Conservation (phyloP, 2,113 vertebrate species). For the Megalops atlanticus region DNA sequence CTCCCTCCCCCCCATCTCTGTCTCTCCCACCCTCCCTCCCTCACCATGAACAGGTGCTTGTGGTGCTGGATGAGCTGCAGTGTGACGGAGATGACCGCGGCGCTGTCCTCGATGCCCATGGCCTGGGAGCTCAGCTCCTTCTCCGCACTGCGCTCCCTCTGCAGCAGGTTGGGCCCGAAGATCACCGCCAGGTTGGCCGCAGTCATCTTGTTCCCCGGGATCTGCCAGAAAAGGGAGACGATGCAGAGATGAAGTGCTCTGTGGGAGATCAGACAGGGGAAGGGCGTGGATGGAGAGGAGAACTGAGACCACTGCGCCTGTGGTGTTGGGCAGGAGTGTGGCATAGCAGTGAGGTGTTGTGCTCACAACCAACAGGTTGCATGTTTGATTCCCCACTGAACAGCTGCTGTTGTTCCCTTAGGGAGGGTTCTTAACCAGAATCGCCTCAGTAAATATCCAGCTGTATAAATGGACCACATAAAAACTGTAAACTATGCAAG, state of each 20-base stretch:
- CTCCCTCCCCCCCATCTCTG: not conserved
- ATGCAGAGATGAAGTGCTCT: not conserved
- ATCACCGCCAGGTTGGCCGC: slow-evolving; percentile 85
- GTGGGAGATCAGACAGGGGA: not conserved
- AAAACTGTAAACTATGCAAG: too few species aligned
- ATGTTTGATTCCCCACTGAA: too few species aligned
- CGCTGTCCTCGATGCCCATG: slow-evolving; percentile 80
- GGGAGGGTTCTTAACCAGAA: too few species aligned
- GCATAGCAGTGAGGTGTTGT: too few species aligned
- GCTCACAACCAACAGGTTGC: too few species aligned
- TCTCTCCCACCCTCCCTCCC: slow-evolving; percentile 6
- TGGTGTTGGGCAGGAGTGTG: not conserved
- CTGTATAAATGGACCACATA: too few species aligned
- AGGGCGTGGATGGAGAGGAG: not conserved
- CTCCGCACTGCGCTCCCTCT: slow-evolving; percentile 71
- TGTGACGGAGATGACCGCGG: slow-evolving; percentile 80
- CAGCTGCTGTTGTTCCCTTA: too few species aligned
- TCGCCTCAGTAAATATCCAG: too few species aligned
- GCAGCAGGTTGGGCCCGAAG: slow-evolving; percentile 88
- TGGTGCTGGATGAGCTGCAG: slow-evolving; percentile 84
- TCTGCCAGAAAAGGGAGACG: slow-evolving; percentile 54
- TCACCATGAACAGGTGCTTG: slow-evolving; percentile 79
- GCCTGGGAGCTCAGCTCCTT: slow-evolving; percentile 65
- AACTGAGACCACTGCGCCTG: not conserved
- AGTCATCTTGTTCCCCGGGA: slow-evolving; percentile 93